Base-by-base conservation (phyloP, 2,797 vertebrate species). In the Menidia menidia region DNA sequence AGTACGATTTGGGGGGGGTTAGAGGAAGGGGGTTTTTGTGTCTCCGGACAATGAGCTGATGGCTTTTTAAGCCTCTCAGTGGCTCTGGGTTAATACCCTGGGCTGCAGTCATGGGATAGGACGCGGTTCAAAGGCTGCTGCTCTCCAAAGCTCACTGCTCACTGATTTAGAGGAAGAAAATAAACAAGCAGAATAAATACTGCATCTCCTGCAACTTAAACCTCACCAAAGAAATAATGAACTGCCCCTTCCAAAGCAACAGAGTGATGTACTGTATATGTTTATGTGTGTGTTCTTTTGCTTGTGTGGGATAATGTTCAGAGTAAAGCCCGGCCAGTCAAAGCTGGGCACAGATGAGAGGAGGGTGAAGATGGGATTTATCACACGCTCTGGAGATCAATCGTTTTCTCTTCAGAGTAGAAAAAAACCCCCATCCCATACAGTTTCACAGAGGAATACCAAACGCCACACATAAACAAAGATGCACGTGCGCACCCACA, bases 41-140 rank as follows among this genome's bases (percentile, higher is more conserved):
- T 93, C 88, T 88, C 83, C 88, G 93, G 96, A 96, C 96, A 96
- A 96, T 92, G 93, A 91, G 87, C 88, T 94, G 92, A 94, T 95
- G 95, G 95, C 94, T 96, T 96, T 94, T 95, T 94, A 96, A 97
- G 94, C 94, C 94, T 92, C 85, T 92, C 79, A 30, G 92, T 95
- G 94, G 95, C 94, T 95, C 88, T 89, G 92, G 92, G 92, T 91
- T 93, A 95, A 94, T 92, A 92, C 85, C 92, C 88, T 41, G 61
- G 81, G 87, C 83, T 87, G 90, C 84, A 91, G 90, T 92, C 91
- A 89, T 90, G 92, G 91, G 91, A 91, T 90, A 86, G 88, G 84
- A 82, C 70, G 65, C 31, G 71, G 88, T 92, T 92, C 89, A 92
- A 92, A 91, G 87, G 81, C 89, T 87, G 86, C 87, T 87, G 89